These are phyloP conservation scores for Palythoa grandis DNA, from an alignment of 92 coral and sea anemone genomes.

Conservation along the genomic window DNA sequence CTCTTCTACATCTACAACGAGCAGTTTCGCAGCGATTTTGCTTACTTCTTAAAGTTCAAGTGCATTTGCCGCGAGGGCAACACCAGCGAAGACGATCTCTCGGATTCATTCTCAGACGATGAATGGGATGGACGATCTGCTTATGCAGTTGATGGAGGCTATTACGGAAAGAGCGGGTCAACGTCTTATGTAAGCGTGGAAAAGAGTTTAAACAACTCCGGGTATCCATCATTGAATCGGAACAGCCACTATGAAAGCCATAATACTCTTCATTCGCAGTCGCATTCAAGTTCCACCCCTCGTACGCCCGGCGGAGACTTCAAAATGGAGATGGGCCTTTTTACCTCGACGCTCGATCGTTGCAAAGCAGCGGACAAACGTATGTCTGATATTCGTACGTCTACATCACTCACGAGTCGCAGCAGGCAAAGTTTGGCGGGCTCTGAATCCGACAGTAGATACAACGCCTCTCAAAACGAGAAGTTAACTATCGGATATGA, in stretches of 20 bases:
- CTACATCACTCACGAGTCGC: constrained; percentile 33
- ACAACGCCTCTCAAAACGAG: neutral
- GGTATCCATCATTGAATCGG: neutral
- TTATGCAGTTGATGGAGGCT: constrained; percentile 17
- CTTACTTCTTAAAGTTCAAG: constrained; percentile 57
- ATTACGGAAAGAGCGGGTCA: neutral
- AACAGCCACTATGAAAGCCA: constrained; percentile 23
- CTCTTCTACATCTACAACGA: constrained; percentile 80
- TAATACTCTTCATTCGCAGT: constrained; percentile 26
- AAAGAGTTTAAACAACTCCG: neutral
- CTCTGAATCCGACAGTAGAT: constrained; percentile 25
- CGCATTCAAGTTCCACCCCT: constrained; percentile 37
- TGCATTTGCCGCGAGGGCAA: constrained; percentile 42
- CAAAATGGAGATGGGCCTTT: constrained; percentile 35
- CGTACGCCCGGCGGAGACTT: constrained; percentile 39
- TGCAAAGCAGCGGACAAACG: constrained; percentile 41
- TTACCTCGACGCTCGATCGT: constrained; percentile 30
- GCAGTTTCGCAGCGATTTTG: constrained; percentile 66
- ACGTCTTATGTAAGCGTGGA: neutral
- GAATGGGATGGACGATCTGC: constrained; percentile 19
- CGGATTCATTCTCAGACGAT: constrained; percentile 59
- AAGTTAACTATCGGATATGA: constrained; percentile 32
- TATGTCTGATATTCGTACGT: constrained; percentile 36
- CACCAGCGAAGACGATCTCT: constrained; percentile 47
- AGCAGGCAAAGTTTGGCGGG: constrained; percentile 35